Conservation (phyloP, 2,797 vertebrate species). For the Notolabrus celidotus region DNA sequence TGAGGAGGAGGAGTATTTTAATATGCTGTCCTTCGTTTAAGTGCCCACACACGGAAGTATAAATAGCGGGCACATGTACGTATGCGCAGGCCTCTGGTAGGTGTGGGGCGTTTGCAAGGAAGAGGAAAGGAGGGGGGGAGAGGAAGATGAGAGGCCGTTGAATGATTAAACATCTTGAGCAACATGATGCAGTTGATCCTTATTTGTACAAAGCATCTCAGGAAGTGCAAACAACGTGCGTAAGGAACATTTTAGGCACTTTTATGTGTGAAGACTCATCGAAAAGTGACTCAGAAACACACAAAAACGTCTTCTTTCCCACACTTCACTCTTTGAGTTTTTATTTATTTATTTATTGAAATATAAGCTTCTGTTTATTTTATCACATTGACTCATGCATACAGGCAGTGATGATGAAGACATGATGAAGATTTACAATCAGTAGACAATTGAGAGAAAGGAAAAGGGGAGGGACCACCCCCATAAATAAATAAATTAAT, state of each 20-base stretch:
- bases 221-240: slow-evolving; percentile 10
- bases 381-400: too few relatives aligned
- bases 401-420: too few relatives aligned
- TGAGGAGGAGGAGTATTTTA: slow-evolving; percentile 77
- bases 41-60: slow-evolving; percentile 78
- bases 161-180: slow-evolving; percentile 70
- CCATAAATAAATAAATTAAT: too few relatives aligned
- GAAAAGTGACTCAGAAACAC: slow-evolving; percentile 3
- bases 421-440: too few relatives aligned
- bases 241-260: neutral
- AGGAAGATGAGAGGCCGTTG: slow-evolving; percentile 57
- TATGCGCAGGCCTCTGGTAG: slow-evolving; percentile 65
- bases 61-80: slow-evolving; percentile 72
- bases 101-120: slow-evolving; percentile 60
- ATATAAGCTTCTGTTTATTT: too few relatives aligned
- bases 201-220: slow-evolving; percentile 21
- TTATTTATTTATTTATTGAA: too few relatives aligned
- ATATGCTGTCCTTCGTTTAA: slow-evolving; percentile 78
- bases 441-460: too few relatives aligned
- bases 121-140: slow-evolving; percentile 4
- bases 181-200: slow-evolving; percentile 66
- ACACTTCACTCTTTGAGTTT: neutral
- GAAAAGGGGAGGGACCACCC: too few relatives aligned
- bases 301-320: neutral
- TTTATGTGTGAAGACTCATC: neutral